These are phyloP conservation scores for Hemicordylus capensis DNA, from an alignment of 2,113 vertebrate genomes.

Conservation along the genomic window DNA sequence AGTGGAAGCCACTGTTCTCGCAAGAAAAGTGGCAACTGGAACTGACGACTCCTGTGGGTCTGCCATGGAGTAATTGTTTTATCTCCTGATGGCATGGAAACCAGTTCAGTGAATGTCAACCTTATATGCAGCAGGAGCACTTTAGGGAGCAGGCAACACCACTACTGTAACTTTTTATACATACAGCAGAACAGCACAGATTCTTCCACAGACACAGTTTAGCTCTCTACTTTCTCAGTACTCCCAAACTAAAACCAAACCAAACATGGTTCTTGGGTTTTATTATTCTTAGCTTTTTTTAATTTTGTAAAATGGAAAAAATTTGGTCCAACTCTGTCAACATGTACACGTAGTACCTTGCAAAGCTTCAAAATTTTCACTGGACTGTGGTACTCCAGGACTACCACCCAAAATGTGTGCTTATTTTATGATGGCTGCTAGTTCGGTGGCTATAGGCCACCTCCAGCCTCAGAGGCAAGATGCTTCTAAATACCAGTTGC, in stretches of 20 bases:
- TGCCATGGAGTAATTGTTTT: neutral
- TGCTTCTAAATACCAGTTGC: too few relatives aligned
- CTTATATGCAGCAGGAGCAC: neutral
- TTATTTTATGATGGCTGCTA: neutral
- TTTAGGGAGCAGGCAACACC: neutral
- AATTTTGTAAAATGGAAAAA: neutral
- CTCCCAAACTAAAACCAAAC: neutral
- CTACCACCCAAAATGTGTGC: neutral
- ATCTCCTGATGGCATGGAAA: slow-evolving; percentile 13
- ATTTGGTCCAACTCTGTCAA: neutral
- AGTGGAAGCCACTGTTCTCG: neutral
- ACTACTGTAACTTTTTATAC: neutral
- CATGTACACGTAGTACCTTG: neutral
- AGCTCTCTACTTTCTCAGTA: neutral
- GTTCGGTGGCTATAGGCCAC: too few relatives aligned
- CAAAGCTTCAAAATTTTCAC: neutral
- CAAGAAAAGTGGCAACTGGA: neutral
- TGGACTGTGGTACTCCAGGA: neutral
- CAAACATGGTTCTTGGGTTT: neutral
- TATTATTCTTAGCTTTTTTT: neutral
- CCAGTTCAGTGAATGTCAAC: neutral
- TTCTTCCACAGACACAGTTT: neutral
- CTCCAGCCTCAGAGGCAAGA: too few relatives aligned
- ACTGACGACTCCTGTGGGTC: neutral
- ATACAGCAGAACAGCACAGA: neutral